phyloP scores from a whole-genome alignment of 2,113 vertebrate genomes.

The Tetrao urogallus region DNA sequence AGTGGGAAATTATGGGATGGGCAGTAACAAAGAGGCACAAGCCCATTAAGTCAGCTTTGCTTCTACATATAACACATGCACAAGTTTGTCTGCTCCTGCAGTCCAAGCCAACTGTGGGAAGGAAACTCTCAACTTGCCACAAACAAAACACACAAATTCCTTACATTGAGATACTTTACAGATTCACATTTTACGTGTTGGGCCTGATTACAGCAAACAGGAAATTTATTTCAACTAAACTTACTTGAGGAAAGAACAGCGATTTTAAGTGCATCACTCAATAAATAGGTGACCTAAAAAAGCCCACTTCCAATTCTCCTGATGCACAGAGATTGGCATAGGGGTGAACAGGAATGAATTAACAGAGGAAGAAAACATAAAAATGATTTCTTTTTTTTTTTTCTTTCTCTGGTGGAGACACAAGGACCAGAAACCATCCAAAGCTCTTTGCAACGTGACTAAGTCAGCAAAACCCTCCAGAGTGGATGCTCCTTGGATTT shows the following conservation, averaged over 20 bases:
- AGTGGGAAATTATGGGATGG: accelerated
- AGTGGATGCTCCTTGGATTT: accelerated
- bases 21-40: neutral
- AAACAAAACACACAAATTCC: accelerated
- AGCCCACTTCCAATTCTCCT: neutral
- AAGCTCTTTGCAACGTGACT: accelerated
- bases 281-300: neutral
- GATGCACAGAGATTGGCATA: accelerated
- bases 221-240: neutral
- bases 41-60: neutral
- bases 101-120: neutral
- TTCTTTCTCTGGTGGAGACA: neutral
- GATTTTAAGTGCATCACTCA: neutral
- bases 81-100: accelerated
- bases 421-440: neutral
- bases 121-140: accelerated
- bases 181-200: accelerated
- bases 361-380: accelerated
- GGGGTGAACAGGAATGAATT: neutral
- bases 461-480: neutral
- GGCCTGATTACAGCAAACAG: neutral
- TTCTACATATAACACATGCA: neutral
- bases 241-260: accelerated
- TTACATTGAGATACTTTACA: too few relatives aligned
- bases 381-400: too few relatives aligned